phyloP scores from a whole-genome alignment of 2,888 invertebrate genomes.

The Agrotis segetum region DNA sequence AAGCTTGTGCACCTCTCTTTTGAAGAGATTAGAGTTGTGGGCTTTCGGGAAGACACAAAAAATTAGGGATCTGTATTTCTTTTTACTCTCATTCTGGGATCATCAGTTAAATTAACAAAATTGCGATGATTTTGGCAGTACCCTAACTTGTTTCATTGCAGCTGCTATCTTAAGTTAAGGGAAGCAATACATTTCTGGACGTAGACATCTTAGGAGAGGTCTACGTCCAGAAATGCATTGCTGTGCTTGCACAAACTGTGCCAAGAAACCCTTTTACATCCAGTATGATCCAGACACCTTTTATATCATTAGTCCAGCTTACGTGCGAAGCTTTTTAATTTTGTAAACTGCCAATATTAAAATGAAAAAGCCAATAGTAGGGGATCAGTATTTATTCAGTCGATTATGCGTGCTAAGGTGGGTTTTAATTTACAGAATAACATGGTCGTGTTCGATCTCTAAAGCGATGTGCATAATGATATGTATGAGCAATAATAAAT shows the following conservation, averaged over 20 bases:
- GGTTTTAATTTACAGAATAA: slow-evolving; percentile 84
- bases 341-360: background rate
- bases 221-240: too few relatives aligned
- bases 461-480: slow-evolving; percentile 55
- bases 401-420: slow-evolving; percentile 82
- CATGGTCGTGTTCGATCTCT: slow-evolving; percentile 67
- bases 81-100: background rate
- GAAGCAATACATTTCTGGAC: too few relatives aligned
- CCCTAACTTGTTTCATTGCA: too few relatives aligned
- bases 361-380: slow-evolving; percentile 64
- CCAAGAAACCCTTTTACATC: background rate
- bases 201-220: too few relatives aligned
- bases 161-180: too few relatives aligned
- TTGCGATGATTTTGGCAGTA: background rate
- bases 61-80: background rate
- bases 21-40: too few relatives aligned
- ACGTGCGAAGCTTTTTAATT: background rate
- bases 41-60: background rate
- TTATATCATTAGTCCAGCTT: background rate
- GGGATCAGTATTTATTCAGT: slow-evolving; percentile 75
- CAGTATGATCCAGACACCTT: background rate
- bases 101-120: background rate
- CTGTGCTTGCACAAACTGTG: too few relatives aligned
- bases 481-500: slow-evolving; percentile 53
- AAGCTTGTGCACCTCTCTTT: too few relatives aligned